Percentiles rank a stretch among this genome's conserved stretches.
Conservation (phyloP, 1,140 invertebrate species). For the Venustaconcha ellipsiformis region DNA sequence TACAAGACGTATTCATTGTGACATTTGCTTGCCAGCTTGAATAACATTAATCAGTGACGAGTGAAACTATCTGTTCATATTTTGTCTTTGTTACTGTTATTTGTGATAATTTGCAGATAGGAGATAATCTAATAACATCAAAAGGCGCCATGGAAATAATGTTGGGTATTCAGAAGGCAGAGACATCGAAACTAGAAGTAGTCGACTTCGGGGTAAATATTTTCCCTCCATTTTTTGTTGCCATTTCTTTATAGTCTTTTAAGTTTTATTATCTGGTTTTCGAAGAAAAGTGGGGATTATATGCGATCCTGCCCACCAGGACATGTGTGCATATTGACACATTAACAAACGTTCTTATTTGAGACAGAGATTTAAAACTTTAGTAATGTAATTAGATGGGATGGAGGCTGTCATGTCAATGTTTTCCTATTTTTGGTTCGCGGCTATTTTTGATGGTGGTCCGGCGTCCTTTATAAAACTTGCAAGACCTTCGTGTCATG, state of each 20-base stretch:
- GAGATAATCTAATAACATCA: conserved; percentile 37
- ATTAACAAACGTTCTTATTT: background rate
- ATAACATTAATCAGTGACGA: background rate
- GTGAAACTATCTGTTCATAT: background rate
- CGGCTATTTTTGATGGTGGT: too few species aligned
- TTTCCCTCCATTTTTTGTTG: background rate
- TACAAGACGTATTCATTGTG: background rate
- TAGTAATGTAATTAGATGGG: too few species aligned
- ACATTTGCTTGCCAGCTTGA: background rate
- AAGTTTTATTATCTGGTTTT: too few species aligned
- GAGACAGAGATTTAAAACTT: background rate
- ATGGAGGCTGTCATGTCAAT: too few species aligned
- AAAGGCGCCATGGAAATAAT: conserved; percentile 33
- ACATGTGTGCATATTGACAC: too few species aligned
- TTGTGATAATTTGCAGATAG: conserved; percentile 30
- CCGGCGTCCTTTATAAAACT: too few species aligned
- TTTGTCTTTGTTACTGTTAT: background rate
- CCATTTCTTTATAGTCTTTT: too few species aligned
- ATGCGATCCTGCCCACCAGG: too few species aligned
- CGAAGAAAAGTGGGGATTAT: too few species aligned
- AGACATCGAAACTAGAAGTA: conserved; percentile 16
- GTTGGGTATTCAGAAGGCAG: conserved; percentile 18
- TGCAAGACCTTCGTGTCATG: too few species aligned
- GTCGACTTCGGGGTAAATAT: conserved; percentile 37
- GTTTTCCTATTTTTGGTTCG: too few species aligned